A percentile compares a stretch with the other conserved stretches of the same genome.
These are phyloP conservation scores for Bellardia pandia DNA, from an alignment of 2,888 invertebrate species.

Conservation along the genomic window DNA sequence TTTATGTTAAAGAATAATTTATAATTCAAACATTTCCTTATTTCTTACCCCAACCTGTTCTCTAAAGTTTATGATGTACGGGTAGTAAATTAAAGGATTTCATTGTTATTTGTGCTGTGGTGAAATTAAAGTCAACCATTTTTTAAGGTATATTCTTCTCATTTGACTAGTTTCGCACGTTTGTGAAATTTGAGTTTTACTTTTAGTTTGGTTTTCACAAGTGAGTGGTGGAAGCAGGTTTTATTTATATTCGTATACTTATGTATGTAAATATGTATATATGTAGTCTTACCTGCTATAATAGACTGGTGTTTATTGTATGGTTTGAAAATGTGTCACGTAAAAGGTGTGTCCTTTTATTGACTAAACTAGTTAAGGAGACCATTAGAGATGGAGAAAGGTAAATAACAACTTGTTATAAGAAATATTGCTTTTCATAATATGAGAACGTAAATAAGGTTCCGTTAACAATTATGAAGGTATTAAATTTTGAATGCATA, in stretches of 20 bases:
- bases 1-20: conserved; percentile 23
- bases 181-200: conserved; percentile 20
- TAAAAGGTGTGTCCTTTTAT: conserved; percentile 58
- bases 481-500: too few species aligned
- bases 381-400: conserved; percentile 50
- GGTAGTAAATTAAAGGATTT: conserved; percentile 43
- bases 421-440: neutral
- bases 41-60: neutral
- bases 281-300: neutral
- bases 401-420: conserved; percentile 49
- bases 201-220: conserved; percentile 12
- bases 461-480: too few species aligned
- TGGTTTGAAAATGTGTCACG: conserved; percentile 48
- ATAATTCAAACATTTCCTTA: conserved; percentile 30
- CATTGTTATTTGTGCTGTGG: conserved; percentile 41
- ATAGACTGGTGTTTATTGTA: neutral
- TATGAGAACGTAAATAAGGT: too few species aligned
- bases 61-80: conserved; percentile 12
- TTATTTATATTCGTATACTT: neutral
- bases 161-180: conserved; percentile 3
- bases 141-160: conserved; percentile 33
- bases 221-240: neutral
- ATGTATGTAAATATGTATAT: neutral
- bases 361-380: conserved; percentile 29
- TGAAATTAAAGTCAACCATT: conserved; percentile 13